Percentiles rank a stretch among this genome's conserved stretches.
Evolutionary conservation across 2,113 vertebrate species (phyloP).

Genomic region (Desmodus rotundus): DNA sequence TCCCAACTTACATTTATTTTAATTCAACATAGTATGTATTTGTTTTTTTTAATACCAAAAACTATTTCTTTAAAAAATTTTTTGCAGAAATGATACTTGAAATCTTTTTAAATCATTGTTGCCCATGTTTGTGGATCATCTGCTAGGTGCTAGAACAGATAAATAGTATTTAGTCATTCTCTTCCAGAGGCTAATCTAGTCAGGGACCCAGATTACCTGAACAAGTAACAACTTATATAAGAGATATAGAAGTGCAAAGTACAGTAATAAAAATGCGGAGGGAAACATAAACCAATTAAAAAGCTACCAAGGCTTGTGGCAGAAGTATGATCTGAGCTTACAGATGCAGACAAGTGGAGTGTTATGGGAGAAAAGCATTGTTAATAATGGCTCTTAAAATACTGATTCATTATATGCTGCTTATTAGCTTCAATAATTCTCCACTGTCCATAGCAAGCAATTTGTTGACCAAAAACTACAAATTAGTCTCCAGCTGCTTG

Average conservation of each 20-base stretch:
- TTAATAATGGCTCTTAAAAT: background rate
- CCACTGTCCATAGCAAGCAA: background rate
- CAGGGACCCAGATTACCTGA: background rate
- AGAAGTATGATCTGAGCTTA: background rate
- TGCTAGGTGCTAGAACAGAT: background rate
- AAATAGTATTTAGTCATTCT: background rate
- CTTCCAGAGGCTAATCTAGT: background rate
- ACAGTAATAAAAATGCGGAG: background rate
- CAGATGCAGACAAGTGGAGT: background rate
- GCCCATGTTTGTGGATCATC: background rate
- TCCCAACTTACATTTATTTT: background rate
- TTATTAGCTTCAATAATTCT: background rate
- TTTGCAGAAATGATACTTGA: background rate
- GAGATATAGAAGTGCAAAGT: background rate
- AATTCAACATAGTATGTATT: background rate
- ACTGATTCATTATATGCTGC: background rate
- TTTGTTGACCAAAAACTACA: background rate
- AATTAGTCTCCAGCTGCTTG: background rate
- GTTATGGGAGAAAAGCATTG: background rate
- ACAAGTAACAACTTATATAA: background rate
- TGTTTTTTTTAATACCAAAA: constrained; percentile 9
- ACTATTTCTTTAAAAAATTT: background rate
- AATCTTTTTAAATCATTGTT: background rate
- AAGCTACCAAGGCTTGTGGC: background rate
- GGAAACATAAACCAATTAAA: background rate